Base-by-base conservation (phyloP, 2,888 invertebrate species). In the Lycaena phlaeas region DNA sequence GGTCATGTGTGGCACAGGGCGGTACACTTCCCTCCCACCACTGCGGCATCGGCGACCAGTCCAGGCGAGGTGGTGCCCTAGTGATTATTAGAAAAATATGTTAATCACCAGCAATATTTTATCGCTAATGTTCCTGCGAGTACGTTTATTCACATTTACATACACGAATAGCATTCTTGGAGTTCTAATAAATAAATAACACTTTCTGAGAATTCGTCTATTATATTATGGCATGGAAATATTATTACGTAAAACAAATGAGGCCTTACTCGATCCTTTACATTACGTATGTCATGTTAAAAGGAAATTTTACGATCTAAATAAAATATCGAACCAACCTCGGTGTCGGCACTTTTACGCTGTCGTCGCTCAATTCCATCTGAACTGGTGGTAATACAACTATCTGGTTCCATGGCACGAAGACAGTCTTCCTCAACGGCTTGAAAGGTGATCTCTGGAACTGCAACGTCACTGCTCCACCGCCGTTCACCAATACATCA, bases 401-500 rank as follows among this genome's bases (percentile, higher is more conserved):
- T 59, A 99, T 97, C 58, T 95, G 95, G 85, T 99, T 99, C 96
- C 98, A 97, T 12, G 98, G 97, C 46, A 97, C 96, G 77, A 95
- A 95, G 45, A 97, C 94, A 2, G 95, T 96, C 64, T 92, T 90
- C 48, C 94, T 92, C 44, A 94, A 86, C 1, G 95, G 92, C 67
- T 92, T 90, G 87, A 97, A 98, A 15, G 98, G 98, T 42, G 94
- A 95, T 45, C 98, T 88, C 70, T 97, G 96, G 86, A 99, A 97
- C 79, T 97, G 96, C 52, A 99, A 86, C 12, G 96, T 97, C 42
- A 99, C 96, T 1, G 97, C 97, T 22, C 97, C 97, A 36, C 98
- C 99, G 10, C 99, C 99, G 77, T 99, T 98, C 46, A 99, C 98
- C 63, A 99, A 86, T 44, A 99, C 93, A 85, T 99, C 99, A 87